Evolutionary conservation across 2,888 invertebrate genomes (phyloP).

Genomic region (Lysandra bellargus): DNA sequence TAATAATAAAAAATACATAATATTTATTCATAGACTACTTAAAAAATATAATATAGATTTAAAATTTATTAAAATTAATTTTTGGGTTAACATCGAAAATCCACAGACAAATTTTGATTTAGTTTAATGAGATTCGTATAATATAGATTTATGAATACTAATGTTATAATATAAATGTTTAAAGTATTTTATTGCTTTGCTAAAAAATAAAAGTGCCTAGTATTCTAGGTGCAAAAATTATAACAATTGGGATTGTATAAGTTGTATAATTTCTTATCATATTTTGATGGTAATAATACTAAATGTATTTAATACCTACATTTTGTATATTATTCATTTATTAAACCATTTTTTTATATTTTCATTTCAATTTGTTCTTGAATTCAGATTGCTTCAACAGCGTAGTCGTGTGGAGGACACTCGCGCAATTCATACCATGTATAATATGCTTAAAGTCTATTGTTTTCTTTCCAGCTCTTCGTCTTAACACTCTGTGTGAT

Average conservation of each 20-base stretch:
- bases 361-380: no score
- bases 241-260: no score
- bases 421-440: background rate
- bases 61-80: background rate
- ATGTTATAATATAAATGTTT: background rate
- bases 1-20: background rate
- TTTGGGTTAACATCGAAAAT: background rate
- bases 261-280: no score
- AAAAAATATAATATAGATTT: background rate
- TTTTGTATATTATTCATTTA: no score
- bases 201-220: no score
- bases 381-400: no score
- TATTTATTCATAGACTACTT: background rate
- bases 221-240: background rate
- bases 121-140: background rate
- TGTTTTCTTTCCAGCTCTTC: conserved; percentile 38
- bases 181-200: no score
- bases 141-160: background rate
- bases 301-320: no score
- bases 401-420: no score
- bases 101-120: background rate
- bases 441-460: background rate
- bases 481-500: conserved; percentile 38
- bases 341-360: no score
- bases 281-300: no score